Conservation (phyloP, 1,140 invertebrate genomes). For the Drosophila ambigua region DNA sequence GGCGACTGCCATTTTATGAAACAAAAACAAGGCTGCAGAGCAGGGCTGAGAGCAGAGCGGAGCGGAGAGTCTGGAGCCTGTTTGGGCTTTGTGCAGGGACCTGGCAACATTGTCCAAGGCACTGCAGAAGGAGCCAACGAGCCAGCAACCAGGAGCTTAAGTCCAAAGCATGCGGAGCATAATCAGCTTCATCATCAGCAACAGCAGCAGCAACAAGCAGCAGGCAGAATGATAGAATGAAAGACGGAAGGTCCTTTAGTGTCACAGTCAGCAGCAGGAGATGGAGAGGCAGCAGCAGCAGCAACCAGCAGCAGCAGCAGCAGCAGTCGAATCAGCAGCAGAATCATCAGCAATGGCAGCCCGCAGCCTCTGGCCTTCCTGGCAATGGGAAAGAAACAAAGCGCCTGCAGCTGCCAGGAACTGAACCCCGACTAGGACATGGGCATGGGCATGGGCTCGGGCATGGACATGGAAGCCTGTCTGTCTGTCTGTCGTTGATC, state of each 20-base stretch:
- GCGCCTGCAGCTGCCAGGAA: slow-evolving; percentile 56
- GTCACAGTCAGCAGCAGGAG: slow-evolving; percentile 59
- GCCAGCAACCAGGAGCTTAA: slow-evolving; percentile 43
- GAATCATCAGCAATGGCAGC: slow-evolving; percentile 37
- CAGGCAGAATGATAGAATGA: slow-evolving; percentile 49
- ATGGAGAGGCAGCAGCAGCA: slow-evolving; percentile 14
- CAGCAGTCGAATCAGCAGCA: slow-evolving; percentile 33
- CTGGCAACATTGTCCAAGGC: slow-evolving; percentile 71
- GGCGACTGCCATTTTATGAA: slow-evolving; percentile 65
- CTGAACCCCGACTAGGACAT: slow-evolving; percentile 30
- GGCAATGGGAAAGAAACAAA: slow-evolving; percentile 62
- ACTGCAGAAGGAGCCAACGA: slow-evolving; percentile 27
- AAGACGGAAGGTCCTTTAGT: slow-evolving; percentile 77
- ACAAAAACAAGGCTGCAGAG: slow-evolving; percentile 56
- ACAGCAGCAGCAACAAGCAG: slow-evolving; percentile 58
- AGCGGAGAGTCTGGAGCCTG: neutral
- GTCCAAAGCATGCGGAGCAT: slow-evolving; percentile 73
- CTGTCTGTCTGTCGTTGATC: slow-evolving; percentile 62
- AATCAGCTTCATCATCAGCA: slow-evolving; percentile 77
- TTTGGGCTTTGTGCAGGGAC: slow-evolving; percentile 43
- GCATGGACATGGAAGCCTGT: slow-evolving; percentile 26
- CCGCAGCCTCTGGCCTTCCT: slow-evolving; percentile 42
- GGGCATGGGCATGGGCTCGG: slow-evolving; percentile 13
- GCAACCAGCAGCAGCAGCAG: slow-evolving; percentile 19
- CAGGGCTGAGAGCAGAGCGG: slow-evolving; percentile 36